Evolutionary conservation across 1,140 invertebrate species (phyloP), one percentile per base, ranked within the genome.

Genomic region (Acromyrmex charruanus): DNA sequence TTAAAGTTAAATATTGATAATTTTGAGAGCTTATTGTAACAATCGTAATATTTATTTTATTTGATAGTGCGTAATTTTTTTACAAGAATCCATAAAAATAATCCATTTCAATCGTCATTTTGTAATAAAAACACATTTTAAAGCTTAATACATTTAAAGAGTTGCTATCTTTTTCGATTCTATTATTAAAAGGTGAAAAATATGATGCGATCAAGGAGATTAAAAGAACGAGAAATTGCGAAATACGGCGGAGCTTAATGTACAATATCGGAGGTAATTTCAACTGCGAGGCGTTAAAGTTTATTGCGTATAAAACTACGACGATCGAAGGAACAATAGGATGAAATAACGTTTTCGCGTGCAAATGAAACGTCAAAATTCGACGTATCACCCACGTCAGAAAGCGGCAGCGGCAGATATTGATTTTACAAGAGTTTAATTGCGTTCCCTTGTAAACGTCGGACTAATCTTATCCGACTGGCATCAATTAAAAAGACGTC

Each of bases 391-490:
- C 35, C 80, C 31, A 14, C 53, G 53, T 28, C 66, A 35, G 66
- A 71, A 59, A 72, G 51, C 51, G 53, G 35, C 68, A 5, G 21
- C 68, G 55, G 39, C 53, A n/a, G 69, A 84, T 84, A 84, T 84
- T 61, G 80, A 84, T 84, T 84, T 71, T 61, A 61, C 80, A 61
- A 74, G 80, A 84, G 59, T 84, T 84, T 84, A 84, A 84, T 84
- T 51, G 80, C 80, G 25, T 84, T 84, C 58, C 55, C 39, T 61
- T 75, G 71, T 61, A 74, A 82, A 61, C 18, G 68, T 84, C 80
- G 55, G 25, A 51, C 69, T 84, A 84, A 84, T 84, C 69, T 84
- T 74, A 51, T 31, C 25, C 80, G 80, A 84, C 61, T 84, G 80
- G 39, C 69, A 18, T 63, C 80, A 28, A 75, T 84, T 84, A 75